These are phyloP conservation scores for Ormyrus pomaceus DNA, from an alignment of 2,888 invertebrate species.

Conservation along the genomic window DNA sequence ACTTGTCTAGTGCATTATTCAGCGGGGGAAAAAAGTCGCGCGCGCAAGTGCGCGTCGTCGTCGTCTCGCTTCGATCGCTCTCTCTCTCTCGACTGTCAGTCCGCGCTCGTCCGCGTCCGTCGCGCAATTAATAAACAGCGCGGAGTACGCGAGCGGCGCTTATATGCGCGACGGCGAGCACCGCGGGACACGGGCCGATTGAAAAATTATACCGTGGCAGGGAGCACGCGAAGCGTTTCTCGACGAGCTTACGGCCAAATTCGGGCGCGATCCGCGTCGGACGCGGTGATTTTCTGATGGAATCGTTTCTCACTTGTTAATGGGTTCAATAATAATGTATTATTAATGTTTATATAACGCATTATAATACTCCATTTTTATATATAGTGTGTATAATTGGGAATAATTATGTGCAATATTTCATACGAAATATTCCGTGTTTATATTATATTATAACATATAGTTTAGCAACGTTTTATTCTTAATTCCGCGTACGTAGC, in stretches of 20 bases:
- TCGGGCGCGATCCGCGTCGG: conserved; percentile 30
- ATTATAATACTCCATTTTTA: no score
- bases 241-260: conserved; percentile 46
- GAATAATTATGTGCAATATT: no score
- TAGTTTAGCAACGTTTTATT: no score
- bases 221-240: conserved; percentile 38
- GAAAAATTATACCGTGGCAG: conserved; percentile 45
- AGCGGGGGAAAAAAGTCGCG: conserved; percentile 2
- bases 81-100: conserved; percentile 7
- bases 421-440: no score
- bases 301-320: no score
- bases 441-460: no score
- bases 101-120: neutral
- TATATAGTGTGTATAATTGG: no score
- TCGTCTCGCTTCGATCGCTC: conserved; percentile 26
- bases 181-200: neutral
- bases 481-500: no score
- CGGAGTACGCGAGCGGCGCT: conserved; percentile 1
- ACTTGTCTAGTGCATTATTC: conserved; percentile 44
- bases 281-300: no score
- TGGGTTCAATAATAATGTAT: no score
- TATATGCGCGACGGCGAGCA: conserved; percentile 22
- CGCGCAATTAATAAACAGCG: conserved; percentile 52
- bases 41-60: neutral
- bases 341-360: no score